A percentile compares a stretch with the other conserved stretches of the same genome.
These are phyloP conservation scores for Ichneumoninae sp. DNA, from an alignment of 2,888 invertebrate genomes.

Conservation along the genomic window DNA sequence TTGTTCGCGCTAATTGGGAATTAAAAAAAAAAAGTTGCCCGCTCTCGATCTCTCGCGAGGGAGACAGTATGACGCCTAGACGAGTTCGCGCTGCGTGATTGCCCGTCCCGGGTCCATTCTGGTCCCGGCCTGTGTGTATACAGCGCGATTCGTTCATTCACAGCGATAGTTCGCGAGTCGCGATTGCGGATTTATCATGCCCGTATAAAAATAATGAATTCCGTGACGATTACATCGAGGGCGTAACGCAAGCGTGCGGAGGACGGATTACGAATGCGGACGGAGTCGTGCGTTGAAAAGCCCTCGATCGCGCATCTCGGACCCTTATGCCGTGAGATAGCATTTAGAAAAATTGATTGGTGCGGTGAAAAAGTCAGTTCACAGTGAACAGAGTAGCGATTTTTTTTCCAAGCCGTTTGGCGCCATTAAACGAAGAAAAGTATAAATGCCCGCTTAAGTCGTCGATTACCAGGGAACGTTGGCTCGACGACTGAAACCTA, in stretches of 20 bases:
- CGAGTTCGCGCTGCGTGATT: slow-evolving; percentile 61
- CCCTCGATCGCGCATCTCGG: neutral
- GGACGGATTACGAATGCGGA: neutral
- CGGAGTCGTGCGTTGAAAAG: neutral
- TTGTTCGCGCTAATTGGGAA: slow-evolving; percentile 79
- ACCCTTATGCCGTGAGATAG: neutral
- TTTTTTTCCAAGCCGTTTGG: neutral
- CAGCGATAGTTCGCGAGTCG: slow-evolving; percentile 35
- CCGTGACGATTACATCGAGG: neutral
- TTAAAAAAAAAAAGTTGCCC: slow-evolving; percentile 66
- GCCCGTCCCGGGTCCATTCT: slow-evolving; percentile 42
- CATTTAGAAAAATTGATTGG: neutral
- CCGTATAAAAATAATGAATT: slow-evolving; percentile 44
- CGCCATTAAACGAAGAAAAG: neutral
- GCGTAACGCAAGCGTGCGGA: neutral
- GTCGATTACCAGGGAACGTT: neutral
- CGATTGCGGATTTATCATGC: slow-evolving; percentile 45
- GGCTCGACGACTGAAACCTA: neutral
- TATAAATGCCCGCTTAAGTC: neutral
- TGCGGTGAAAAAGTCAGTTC: neutral
- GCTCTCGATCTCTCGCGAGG: slow-evolving; percentile 56
- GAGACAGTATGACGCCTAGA: slow-evolving; percentile 53
- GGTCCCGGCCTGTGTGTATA: neutral
- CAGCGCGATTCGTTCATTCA: slow-evolving; percentile 29
- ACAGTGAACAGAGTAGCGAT: neutral